These are phyloP conservation scores for Leptopilina boulardi DNA, from an alignment of 1,140 invertebrate species.

Conservation along the genomic window DNA sequence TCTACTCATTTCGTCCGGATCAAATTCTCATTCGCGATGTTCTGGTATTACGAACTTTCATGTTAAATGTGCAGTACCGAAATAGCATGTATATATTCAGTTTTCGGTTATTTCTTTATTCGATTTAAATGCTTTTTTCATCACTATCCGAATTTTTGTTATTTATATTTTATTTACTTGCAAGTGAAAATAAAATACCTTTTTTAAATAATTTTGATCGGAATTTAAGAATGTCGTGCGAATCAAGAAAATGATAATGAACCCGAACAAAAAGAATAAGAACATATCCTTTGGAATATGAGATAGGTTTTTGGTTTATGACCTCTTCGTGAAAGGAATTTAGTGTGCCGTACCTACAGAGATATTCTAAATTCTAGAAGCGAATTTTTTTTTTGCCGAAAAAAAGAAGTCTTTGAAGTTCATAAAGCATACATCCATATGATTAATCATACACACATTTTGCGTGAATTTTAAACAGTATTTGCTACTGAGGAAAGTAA, in stretches of 20 bases:
- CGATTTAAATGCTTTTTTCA: background rate
- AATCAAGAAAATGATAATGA: background rate
- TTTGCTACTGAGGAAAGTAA: no score
- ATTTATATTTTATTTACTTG: no score
- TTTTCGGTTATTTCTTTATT: background rate
- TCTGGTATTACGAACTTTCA: conserved; percentile 3
- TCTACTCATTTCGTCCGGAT: background rate
- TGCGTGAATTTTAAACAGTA: no score
- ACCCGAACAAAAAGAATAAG: background rate
- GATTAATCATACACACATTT: background rate
- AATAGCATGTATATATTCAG: background rate
- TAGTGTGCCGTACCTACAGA: background rate
- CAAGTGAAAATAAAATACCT: no score
- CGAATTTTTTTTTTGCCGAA: background rate
- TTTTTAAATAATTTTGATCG: no score
- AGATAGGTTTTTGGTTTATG: conserved; percentile 57
- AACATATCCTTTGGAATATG: conserved; percentile 48
- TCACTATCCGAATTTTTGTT: no score
- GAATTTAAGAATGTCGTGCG: background rate
- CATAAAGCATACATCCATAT: background rate
- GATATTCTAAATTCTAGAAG: background rate
- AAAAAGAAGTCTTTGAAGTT: background rate
- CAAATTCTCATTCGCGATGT: conserved; percentile 18
- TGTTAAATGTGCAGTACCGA: background rate
- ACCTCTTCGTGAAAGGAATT: conserved; percentile 53